A percentile compares a stretch with the other conserved stretches of the same genome.
Evolutionary conservation across 2,888 invertebrate genomes (phyloP).

Genomic region (Drosophila paranaensis): DNA sequence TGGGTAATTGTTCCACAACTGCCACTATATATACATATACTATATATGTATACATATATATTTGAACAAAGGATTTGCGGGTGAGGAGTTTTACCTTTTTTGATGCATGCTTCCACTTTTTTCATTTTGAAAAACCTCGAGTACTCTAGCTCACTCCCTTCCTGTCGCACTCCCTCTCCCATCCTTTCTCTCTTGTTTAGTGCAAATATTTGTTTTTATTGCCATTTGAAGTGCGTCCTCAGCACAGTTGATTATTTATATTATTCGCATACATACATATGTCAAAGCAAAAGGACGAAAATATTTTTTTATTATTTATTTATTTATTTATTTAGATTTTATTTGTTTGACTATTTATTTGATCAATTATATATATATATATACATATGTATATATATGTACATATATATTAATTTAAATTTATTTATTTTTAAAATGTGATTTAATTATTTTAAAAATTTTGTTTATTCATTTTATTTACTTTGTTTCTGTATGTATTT

Average conservation of each 20-base stretch:
- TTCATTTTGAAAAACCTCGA: slow-evolving; percentile 26
- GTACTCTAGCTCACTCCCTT: slow-evolving; percentile 16
- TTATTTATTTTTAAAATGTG: no score
- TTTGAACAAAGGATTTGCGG: slow-evolving; percentile 73
- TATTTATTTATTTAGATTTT: not conserved
- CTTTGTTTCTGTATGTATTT: not conserved
- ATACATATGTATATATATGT: no score
- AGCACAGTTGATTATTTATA: slow-evolving; percentile 56
- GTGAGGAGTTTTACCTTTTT: slow-evolving; percentile 50
- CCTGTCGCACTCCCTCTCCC: not conserved
- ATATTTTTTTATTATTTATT: not conserved
- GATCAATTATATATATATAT: no score
- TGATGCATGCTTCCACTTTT: slow-evolving; percentile 5
- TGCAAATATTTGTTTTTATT: slow-evolving; percentile 76
- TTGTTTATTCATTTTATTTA: not conserved
- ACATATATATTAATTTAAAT: no score
- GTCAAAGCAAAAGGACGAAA: slow-evolving; percentile 6
- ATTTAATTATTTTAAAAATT: no score
- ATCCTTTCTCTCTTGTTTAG: no score
- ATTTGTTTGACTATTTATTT: not conserved
- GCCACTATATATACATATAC: slow-evolving; percentile 32
- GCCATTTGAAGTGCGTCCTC: slow-evolving; percentile 72
- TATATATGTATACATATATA: slow-evolving; percentile 52
- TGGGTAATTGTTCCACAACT: slow-evolving; percentile 54
- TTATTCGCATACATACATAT: slow-evolving; percentile 32